Evolutionary conservation across 2,113 vertebrate genomes (phyloP).

Genomic region (Ondatra zibethicus): DNA sequence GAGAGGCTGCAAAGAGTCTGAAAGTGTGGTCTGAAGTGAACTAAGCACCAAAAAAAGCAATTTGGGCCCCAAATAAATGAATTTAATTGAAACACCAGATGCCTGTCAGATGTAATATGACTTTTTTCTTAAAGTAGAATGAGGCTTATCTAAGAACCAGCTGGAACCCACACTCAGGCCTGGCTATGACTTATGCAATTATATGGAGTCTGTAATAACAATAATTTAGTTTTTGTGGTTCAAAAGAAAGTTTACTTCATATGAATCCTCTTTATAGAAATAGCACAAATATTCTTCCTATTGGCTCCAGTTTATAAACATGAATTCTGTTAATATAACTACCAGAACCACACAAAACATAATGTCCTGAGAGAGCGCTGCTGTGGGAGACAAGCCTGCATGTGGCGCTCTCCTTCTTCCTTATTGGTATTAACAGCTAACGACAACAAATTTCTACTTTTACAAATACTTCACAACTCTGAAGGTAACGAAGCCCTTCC

Average conservation of each 20-base stretch:
- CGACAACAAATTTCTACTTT: background rate
- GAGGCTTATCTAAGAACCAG: constrained; percentile 59
- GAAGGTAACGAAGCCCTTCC: background rate
- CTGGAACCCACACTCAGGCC: constrained; percentile 52
- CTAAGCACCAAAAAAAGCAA: constrained; percentile 66
- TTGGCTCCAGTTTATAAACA: constrained; percentile 57
- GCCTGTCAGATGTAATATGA: constrained; percentile 44
- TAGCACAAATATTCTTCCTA: constrained; percentile 34
- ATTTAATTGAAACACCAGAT: constrained; percentile 78
- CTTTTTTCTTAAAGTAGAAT: constrained; percentile 69
- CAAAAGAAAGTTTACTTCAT: constrained; percentile 64
- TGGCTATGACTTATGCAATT: constrained; percentile 60
- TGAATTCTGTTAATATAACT: background rate
- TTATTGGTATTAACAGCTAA: background rate
- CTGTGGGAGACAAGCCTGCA: background rate
- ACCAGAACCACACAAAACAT: constrained; percentile 5
- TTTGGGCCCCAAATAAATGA: constrained; percentile 73
- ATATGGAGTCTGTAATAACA: constrained; percentile 54
- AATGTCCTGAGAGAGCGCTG: background rate
- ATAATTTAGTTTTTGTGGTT: constrained; percentile 72
- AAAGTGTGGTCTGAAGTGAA: constrained; percentile 30
- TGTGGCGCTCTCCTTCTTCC: background rate
- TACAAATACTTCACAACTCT: constrained; percentile 28
- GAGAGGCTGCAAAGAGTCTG: constrained; percentile 28
- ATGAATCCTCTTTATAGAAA: constrained; percentile 58